Evolutionary conservation across 2,797 vertebrate species (phyloP), one percentile per base, ranked within the genome.

Genomic region (Sebastes paucispinis): DNA sequence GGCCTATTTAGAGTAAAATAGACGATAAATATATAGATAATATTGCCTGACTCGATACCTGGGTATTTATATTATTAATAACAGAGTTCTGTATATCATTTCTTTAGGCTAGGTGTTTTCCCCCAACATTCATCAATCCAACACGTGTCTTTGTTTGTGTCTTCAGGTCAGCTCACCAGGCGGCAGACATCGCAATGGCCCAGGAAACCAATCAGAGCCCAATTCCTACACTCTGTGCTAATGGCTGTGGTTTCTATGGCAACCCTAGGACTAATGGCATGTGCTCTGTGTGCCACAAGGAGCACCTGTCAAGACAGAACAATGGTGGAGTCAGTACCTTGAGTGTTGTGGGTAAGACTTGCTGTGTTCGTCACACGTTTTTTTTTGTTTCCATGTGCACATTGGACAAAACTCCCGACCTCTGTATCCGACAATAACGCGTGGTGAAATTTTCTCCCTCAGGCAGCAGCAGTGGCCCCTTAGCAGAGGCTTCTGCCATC

Each of bases 231-330:
- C 93, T 96, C 80, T 98, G 97, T 68, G 94, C 96, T 88, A 97
- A 93, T 0, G 97, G 97, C 90, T 98, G 97, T 47, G 97, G 97
- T 73, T 98, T 98, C 93, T 98, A 97, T 22, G 97, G 97, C 85
- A 98, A 97, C 93, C 97, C 97, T 43, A 94, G 97, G 63, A 97
- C 97, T 89, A 97, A 96, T 31, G 97, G 97, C 86, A 98, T 98
- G 97, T 98, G 97, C 88, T 98, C 97, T 0, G 96, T 97, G 64
- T 98, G 97, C 94, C 97, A 98, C 43, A 98, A 97, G 92, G 97
- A 98, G 82, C 96, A 97, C 84, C 91, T 98, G 68, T 96, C 96
- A 71, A 93, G 97, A 34, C 97, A 97, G 89, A 97, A 98, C 93
- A 96, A 94, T 73, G 96, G 96, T 62, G 96, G 96, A 64, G 94